A percentile compares a stretch with the other conserved stretches of the same genome.
Evolutionary conservation across 64 coral and sea anemone species (phyloP).

Genomic region (Porites lutea): DNA sequence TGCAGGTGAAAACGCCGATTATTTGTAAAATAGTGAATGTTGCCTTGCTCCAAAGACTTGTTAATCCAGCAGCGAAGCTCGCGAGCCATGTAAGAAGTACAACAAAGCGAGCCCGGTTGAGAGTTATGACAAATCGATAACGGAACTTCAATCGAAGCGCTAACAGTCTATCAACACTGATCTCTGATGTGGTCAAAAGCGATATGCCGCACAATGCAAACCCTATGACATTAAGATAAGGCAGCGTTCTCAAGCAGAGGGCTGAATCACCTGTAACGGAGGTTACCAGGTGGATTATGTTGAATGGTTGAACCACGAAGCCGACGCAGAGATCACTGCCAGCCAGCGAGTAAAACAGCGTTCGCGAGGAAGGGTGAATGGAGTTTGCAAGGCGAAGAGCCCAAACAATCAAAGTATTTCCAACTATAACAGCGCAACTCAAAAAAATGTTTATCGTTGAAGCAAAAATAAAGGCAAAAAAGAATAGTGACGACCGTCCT

Average conservation of each 20-base stretch:
- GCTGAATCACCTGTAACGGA: neutral
- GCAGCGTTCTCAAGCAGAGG: neutral
- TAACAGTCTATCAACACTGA: slow-evolving; percentile 27
- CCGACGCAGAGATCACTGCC: slow-evolving; percentile 30
- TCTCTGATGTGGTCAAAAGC: slow-evolving; percentile 19
- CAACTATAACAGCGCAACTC: neutral
- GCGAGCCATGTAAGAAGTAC: slow-evolving; percentile 25
- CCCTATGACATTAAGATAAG: slow-evolving; percentile 5
- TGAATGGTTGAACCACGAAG: slow-evolving; percentile 10
- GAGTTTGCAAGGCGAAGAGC: neutral
- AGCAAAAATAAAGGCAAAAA: neutral
- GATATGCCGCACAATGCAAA: slow-evolving; percentile 16
- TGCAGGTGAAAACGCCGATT: neutral
- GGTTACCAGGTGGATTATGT: neutral
- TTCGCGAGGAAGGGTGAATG: slow-evolving; percentile 17
- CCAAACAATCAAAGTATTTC: neutral
- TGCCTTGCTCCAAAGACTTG: neutral
- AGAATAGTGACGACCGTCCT: neutral
- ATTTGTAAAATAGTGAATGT: neutral
- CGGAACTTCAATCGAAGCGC: slow-evolving; percentile 5
- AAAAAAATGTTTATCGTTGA: neutral
- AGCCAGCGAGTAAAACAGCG: slow-evolving; percentile 10
- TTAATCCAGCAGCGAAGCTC: neutral
- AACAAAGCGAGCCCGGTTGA: neutral
- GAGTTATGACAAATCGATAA: slow-evolving; percentile 8